Conservation (phyloP, 2,888 invertebrate genomes). For the Drosophila putrida region DNA sequence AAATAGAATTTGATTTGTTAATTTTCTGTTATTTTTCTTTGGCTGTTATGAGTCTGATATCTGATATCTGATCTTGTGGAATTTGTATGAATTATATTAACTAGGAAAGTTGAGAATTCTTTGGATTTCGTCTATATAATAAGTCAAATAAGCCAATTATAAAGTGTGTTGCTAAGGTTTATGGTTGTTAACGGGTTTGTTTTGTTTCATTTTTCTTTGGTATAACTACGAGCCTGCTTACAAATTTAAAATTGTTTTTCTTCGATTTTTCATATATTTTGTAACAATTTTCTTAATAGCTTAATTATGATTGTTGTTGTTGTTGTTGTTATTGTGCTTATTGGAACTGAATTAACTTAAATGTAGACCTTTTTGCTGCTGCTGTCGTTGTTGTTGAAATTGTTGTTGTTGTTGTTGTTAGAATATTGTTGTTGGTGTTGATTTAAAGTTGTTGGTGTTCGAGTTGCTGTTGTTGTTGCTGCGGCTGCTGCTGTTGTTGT, state of each 20-base stretch:
- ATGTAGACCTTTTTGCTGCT: constrained; percentile 50
- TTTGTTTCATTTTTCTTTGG: constrained; percentile 54
- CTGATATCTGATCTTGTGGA: constrained; percentile 14
- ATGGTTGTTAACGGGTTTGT: constrained; percentile 12
- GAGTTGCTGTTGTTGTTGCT: constrained; percentile 29
- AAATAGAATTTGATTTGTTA: not conserved
- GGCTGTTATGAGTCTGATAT: constrained; percentile 23
- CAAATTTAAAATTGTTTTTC: constrained; percentile 46
- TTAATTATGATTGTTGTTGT: constrained; percentile 75
- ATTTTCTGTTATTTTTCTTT: not conserved
- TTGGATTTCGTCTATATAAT: constrained; percentile 12
- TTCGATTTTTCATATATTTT: constrained; percentile 30
- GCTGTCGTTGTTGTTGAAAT: constrained; percentile 49
- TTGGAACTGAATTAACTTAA: constrained; percentile 58
- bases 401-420: constrained; percentile 27
- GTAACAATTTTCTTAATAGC: constrained; percentile 48
- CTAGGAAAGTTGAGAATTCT: constrained; percentile 30
- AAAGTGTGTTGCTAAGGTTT: constrained; percentile 42
- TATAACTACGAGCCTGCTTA: constrained; percentile 71
- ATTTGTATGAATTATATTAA: constrained; percentile 21
- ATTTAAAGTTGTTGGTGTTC: constrained; percentile 26
- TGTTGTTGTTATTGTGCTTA: constrained; percentile 63
- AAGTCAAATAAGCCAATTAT: constrained; percentile 51
- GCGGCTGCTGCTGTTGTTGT: constrained; percentile 29
- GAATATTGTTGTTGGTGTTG: constrained; percentile 49